phyloP scores from a whole-genome alignment of 2,888 invertebrate genomes.

The Macrosiphum euphorbiae region DNA sequence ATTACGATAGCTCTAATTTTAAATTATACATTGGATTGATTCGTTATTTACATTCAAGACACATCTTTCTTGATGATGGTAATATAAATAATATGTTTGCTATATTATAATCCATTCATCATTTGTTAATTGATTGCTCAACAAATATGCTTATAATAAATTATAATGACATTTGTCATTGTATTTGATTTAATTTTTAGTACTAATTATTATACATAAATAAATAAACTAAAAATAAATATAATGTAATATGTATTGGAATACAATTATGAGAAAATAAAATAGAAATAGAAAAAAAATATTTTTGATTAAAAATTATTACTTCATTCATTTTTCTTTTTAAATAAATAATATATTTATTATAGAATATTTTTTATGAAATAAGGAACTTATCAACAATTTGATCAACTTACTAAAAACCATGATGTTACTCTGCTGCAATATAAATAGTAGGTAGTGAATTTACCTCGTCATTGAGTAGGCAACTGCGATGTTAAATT shows the following conservation, averaged over 20 bases:
- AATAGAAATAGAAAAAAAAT: not conserved
- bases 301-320: not conserved
- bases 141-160: not conserved
- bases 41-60: conserved; percentile 4
- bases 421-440: not conserved
- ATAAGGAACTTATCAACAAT: not conserved
- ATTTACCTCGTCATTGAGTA: not conserved
- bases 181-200: not conserved
- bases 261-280: not conserved
- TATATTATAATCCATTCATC: not conserved
- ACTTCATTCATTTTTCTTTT: not conserved
- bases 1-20: conserved; percentile 23
- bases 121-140: not conserved
- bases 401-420: not conserved
- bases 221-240: not conserved
- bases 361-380: not conserved
- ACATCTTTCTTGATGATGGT: not conserved
- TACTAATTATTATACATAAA: not conserved
- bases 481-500: not conserved
- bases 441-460: not conserved
- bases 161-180: not conserved
- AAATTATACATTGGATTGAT: conserved; percentile 35
- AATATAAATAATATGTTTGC: not conserved
- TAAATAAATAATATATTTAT: not conserved
- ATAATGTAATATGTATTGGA: not conserved